Conservation (phyloP, 2,797 vertebrate species). For the Phoeniculus purpureus region DNA sequence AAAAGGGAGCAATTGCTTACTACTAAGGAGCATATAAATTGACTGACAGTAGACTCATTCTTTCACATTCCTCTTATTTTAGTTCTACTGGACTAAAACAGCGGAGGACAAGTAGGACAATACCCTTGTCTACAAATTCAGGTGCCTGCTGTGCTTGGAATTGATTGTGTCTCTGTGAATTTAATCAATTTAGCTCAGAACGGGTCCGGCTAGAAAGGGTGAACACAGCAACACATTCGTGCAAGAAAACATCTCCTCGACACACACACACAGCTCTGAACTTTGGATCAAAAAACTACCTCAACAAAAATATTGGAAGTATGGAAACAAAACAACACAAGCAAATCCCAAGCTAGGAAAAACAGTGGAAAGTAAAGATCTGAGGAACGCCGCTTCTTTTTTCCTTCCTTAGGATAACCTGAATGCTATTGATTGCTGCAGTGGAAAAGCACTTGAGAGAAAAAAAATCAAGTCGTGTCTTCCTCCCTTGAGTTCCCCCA, state of each 20-base stretch:
- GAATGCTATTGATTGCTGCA: background rate
- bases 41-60: background rate
- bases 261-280: conserved; percentile 25
- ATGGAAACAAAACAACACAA: background rate
- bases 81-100: conserved; percentile 33
- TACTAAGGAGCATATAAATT: background rate
- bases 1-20: conserved; percentile 9
- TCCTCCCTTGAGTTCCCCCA: conserved; percentile 19
- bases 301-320: background rate
- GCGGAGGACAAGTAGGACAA: conserved; percentile 34
- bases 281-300: background rate
- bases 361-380: background rate
- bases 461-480: background rate
- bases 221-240: background rate
- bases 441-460: conserved; percentile 27
- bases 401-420: background rate
- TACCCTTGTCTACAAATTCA: conserved; percentile 28
- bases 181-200: conserved; percentile 69
- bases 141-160: conserved; percentile 64
- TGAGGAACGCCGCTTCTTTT: background rate
- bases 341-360: background rate
- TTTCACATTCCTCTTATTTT: conserved; percentile 14
- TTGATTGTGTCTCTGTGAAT: conserved; percentile 67
- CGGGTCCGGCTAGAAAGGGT: conserved; percentile 10
- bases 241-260: conserved; percentile 5